Conservation (phyloP, 2,888 invertebrate species). For the Mesoligia furuncula region DNA sequence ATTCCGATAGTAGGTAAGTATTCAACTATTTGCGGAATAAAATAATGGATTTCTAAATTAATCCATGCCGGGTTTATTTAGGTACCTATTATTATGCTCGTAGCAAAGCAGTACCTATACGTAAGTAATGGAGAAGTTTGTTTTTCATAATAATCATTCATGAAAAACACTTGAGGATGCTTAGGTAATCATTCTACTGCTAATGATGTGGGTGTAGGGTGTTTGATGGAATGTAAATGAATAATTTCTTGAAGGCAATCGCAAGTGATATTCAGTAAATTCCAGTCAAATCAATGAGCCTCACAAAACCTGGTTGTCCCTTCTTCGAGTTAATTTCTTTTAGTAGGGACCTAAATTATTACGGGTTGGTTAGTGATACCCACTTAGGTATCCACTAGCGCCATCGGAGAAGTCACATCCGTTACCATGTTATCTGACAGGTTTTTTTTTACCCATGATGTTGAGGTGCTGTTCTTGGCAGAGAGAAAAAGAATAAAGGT, state of each 20-base stretch:
- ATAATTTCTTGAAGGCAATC: neutral
- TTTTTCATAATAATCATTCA: constrained; percentile 7
- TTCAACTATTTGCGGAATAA: constrained; percentile 17
- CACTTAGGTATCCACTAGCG: neutral
- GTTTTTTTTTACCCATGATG: neutral
- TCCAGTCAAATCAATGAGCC: neutral
- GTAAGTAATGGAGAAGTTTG: constrained; percentile 9
- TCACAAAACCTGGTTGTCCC: neutral
- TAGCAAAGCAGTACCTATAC: neutral
- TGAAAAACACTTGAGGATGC: neutral
- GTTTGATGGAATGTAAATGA: neutral
- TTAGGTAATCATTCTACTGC: neutral
- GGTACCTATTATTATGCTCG: neutral
- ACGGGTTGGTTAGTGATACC: neutral
- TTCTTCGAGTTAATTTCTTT: neutral
- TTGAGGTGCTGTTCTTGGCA: neutral
- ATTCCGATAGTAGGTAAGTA: constrained; percentile 7
- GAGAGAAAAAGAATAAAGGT: neutral
- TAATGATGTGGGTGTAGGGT: neutral
- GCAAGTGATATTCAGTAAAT: neutral
- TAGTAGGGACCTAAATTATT: neutral
- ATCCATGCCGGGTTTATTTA: constrained; percentile 9
- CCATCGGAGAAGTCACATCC: neutral
- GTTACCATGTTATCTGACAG: neutral
- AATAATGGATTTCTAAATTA: constrained; percentile 29